Evolutionary conservation across 2,888 invertebrate species (phyloP).

Genomic region (Eledona agricola): DNA sequence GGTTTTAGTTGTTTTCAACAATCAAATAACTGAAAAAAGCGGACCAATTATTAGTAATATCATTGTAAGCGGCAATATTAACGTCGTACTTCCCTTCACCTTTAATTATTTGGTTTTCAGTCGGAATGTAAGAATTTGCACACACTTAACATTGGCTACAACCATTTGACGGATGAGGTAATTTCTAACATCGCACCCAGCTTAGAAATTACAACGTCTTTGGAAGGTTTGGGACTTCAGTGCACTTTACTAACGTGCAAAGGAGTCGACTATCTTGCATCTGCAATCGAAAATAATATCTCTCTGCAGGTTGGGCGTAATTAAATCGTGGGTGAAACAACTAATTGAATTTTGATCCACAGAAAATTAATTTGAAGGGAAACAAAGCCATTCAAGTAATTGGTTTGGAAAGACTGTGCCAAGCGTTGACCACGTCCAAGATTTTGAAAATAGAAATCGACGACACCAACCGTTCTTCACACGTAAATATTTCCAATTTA

Average conservation of each 20-base stretch:
- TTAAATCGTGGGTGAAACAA: background rate
- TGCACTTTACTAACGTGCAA: conserved; percentile 57
- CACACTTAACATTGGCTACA: conserved; percentile 57
- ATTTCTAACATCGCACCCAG: conserved; percentile 50
- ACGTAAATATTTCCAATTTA: too few relatives aligned
- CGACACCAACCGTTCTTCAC: conserved; percentile 55
- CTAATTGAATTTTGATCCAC: conserved; percentile 36
- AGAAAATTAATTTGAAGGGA: conserved; percentile 59
- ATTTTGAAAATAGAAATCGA: conserved; percentile 57
- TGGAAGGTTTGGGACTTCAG: conserved; percentile 59
- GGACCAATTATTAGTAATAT: conserved; percentile 54
- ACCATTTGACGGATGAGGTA: conserved; percentile 57
- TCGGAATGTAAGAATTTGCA: conserved; percentile 54
- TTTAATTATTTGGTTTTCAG: conserved; percentile 44
- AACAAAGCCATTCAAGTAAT: conserved; percentile 58
- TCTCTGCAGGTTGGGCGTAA: conserved; percentile 48
- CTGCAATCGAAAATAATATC: conserved; percentile 53
- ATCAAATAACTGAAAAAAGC: conserved; percentile 58
- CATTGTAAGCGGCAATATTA: conserved; percentile 48
- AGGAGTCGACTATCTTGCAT: conserved; percentile 52
- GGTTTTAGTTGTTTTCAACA: conserved; percentile 57
- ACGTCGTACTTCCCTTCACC: conserved; percentile 1
- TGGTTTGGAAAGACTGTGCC: conserved; percentile 55
- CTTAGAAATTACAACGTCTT: conserved; percentile 47
- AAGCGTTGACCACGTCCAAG: conserved; percentile 56